Evolutionary conservation across 2,888 invertebrate species (phyloP).

Genomic region (Stenurella melanura): DNA sequence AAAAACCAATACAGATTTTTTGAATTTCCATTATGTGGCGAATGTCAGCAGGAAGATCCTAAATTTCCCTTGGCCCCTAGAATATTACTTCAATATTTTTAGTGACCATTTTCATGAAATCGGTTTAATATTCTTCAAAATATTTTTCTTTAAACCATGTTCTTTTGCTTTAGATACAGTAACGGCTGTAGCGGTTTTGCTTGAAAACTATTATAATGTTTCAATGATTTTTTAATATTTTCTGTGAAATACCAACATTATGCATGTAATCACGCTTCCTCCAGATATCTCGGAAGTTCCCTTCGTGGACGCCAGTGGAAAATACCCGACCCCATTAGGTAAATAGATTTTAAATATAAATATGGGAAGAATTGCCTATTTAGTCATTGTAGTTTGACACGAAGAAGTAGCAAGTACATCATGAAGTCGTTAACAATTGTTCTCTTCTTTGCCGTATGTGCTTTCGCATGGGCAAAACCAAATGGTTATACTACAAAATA

Average conservation of each 20-base stretch:
- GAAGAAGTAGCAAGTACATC: constrained; percentile 5
- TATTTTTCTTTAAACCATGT: no score
- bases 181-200: no score
- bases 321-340: constrained; percentile 7
- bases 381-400: background rate
- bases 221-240: background rate
- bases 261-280: background rate
- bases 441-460: constrained; percentile 21
- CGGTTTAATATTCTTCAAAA: no score
- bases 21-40: no score
- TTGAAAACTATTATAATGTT: no score
- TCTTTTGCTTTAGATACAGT: no score
- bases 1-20: no score
- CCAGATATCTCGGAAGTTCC: background rate
- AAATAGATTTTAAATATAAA: constrained; percentile 4
- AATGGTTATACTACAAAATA: constrained; percentile 43
- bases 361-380: background rate
- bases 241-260: background rate
- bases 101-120: no score
- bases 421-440: background rate
- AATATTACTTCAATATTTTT: no score
- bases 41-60: no score
- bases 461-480: background rate
- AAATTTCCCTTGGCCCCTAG: no score
- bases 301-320: constrained; percentile 4